Conservation (phyloP, 2,113 vertebrate genomes). For the Columba livia region DNA sequence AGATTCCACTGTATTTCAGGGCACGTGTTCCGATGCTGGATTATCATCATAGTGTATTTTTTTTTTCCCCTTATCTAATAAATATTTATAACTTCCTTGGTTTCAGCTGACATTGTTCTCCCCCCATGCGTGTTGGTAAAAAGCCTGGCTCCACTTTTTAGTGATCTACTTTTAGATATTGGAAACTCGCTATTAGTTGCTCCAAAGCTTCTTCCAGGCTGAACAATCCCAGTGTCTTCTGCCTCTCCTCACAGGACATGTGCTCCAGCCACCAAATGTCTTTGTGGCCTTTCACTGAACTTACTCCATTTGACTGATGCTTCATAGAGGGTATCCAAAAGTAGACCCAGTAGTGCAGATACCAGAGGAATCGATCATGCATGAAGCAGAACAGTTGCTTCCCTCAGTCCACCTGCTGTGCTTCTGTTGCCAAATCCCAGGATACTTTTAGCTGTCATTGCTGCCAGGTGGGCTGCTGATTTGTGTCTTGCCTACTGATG, state of each 20-base stretch:
- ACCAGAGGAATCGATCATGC: background rate
- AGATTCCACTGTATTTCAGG: background rate
- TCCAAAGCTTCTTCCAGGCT: background rate
- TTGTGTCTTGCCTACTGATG: accelerated
- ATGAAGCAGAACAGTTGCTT: background rate
- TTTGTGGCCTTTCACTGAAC: background rate
- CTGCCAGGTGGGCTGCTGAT: background rate
- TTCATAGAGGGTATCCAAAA: background rate
- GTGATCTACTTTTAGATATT: background rate
- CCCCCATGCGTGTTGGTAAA: background rate
- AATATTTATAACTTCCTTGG: background rate
- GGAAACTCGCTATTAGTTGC: background rate
- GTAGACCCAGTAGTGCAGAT: background rate
- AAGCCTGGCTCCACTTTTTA: background rate
- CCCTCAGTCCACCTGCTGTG: background rate
- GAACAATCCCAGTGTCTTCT: background rate
- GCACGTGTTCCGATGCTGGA: background rate
- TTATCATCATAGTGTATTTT: background rate
- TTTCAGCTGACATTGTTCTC: background rate
- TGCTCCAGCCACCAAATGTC: background rate
- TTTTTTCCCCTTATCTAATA: background rate
- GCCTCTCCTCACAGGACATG: background rate
- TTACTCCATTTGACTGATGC: background rate
- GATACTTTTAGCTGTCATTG: background rate
- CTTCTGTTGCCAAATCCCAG: background rate